Base-by-base conservation (phyloP, 2,888 invertebrate species). In the Graphium colonna region DNA sequence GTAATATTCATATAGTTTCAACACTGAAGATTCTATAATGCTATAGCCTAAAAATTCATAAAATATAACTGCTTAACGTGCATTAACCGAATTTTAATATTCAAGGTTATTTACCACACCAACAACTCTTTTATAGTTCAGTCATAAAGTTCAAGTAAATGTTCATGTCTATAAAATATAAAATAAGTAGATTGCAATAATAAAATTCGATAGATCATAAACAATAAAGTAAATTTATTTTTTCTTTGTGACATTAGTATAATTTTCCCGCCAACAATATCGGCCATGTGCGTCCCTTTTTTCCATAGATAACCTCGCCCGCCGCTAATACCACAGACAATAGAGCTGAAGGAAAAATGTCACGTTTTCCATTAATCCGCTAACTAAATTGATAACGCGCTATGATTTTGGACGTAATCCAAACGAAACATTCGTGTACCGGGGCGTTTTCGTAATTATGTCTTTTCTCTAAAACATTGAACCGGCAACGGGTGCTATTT, bases 341-440 rank as follows among this genome's bases (percentile, higher is more conserved):
- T 51, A 52, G 5, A 21, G 18, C 52, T 45, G 18, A 10, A 12
- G 9, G 38, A 33, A 54, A 57, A 60, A 58, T 57, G 51, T 44
- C 47, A 52, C 21, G 50, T 71, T 77, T 80, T 80, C 81, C 73
- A 82, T 83, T 83, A 86, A 86, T 84, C 77, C 78, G 73, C 69
- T 72, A 77, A 77, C 79, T 77, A 82, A 77, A 69, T 73, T 79
- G 79, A 76, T 79, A 79, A 76, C 65, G 71, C 71, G 69, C 75
- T 57, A 71, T 71, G 68, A 70, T 69, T 78, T 86, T 88, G 88
- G 88, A 87, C 67, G 79, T 70, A 71, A 67, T 87, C 88, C 88
- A 88, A 88, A 73, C 67, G 74, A 77, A 80, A 81, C 78, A 77
- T 73, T 77, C 75, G 75, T 78, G 75, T 78, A 77, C 69, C 65